These are phyloP conservation scores for Tetanocera ferruginea DNA, from an alignment of 2,888 invertebrate genomes.

Conservation along the genomic window DNA sequence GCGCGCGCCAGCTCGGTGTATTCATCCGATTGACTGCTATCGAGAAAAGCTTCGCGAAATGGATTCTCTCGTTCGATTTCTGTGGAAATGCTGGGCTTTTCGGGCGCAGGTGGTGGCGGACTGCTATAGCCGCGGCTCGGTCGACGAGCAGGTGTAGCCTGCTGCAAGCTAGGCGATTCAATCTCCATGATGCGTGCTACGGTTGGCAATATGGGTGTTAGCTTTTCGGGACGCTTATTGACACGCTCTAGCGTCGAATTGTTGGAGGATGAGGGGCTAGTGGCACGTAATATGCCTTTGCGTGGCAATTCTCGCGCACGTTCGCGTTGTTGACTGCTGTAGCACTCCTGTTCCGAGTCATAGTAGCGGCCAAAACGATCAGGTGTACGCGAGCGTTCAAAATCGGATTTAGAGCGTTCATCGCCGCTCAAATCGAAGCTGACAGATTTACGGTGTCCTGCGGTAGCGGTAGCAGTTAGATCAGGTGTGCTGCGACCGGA, in stretches of 20 bases:
- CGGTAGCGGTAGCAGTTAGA: conserved; percentile 45
- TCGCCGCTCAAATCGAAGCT: conserved; percentile 70
- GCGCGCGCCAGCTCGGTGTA: conserved; percentile 67
- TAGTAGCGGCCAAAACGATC: conserved; percentile 56
- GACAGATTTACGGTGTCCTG: conserved; percentile 68
- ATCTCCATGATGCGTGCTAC: conserved; percentile 67
- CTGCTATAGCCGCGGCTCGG: conserved; percentile 49
- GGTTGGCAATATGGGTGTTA: conserved; percentile 60
- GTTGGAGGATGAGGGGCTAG: conserved; percentile 65
- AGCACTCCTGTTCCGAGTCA: conserved; percentile 67
- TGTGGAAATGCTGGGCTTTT: conserved; percentile 48
- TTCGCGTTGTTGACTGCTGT: conserved; percentile 33
- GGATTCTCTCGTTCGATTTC: conserved; percentile 70
- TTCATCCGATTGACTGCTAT: conserved; percentile 55
- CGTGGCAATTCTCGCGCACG: conserved; percentile 54
- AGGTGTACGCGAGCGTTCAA: conserved; percentile 61
- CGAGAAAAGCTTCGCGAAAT: conserved; percentile 64
- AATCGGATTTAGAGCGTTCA: conserved; percentile 66
- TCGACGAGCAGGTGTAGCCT: conserved; percentile 48
- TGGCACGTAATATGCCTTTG: conserved; percentile 67
- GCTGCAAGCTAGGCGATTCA: conserved; percentile 63
- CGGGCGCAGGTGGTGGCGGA: conserved; percentile 51
- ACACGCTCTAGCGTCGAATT: conserved; percentile 62
- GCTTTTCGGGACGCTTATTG: conserved; percentile 56
- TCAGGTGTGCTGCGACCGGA: conserved; percentile 67